phyloP scores from a whole-genome alignment of 2,113 vertebrate genomes.

The Lucifuga dentata region DNA sequence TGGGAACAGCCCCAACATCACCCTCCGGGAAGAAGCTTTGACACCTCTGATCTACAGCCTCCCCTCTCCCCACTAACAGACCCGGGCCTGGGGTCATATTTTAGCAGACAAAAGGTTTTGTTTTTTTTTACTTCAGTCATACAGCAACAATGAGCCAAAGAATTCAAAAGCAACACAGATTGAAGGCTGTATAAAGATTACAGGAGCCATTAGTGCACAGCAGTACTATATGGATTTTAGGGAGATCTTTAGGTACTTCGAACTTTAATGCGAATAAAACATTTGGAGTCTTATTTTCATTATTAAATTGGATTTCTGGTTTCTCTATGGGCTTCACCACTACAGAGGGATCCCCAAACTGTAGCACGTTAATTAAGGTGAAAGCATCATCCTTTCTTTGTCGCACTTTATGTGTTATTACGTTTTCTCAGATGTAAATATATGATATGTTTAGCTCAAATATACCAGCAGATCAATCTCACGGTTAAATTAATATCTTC shows the following conservation, averaged over 20 bases:
- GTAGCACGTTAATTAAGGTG: background rate
- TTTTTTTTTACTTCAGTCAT: constrained; percentile 61
- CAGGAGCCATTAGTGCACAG: background rate
- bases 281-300: background rate
- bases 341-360: background rate
- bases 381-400: background rate
- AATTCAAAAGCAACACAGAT: constrained; percentile 50
- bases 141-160: constrained; percentile 58
- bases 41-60: constrained; percentile 81
- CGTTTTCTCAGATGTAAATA: constrained; percentile 1
- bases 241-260: too few relatives aligned
- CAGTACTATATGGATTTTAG: too few relatives aligned
- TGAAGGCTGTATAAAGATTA: constrained; percentile 26
- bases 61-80: constrained; percentile 69
- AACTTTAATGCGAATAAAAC: too few relatives aligned
- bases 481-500: constrained; percentile 57
- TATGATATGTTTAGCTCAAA: constrained; percentile 21
- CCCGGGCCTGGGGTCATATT: constrained; percentile 75
- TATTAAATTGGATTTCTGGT: background rate
- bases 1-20: constrained; percentile 58
- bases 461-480: constrained; percentile 44
- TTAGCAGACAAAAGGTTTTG: constrained; percentile 80
- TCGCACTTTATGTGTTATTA: background rate
- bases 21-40: constrained; percentile 75
- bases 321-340: background rate